Conservation (phyloP, 2,888 invertebrate genomes). For the Drepanosiphum platanoidis region DNA sequence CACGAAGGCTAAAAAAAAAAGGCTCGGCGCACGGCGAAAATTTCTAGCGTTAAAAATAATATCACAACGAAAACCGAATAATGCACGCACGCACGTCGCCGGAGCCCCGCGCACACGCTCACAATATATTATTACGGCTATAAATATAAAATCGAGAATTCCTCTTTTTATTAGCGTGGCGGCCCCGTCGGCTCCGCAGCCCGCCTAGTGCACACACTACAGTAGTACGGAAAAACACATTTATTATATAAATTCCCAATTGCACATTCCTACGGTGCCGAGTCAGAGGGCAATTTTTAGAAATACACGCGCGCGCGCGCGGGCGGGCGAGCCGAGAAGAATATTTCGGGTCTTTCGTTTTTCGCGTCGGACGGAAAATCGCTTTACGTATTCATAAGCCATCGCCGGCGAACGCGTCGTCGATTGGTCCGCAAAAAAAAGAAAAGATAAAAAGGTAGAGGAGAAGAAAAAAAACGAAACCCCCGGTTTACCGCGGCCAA, state of each 20-base stretch:
- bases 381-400: conserved; percentile 17
- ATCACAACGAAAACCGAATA: conserved; percentile 11
- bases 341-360: conserved; percentile 5
- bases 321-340: not conserved
- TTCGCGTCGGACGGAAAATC: not conserved
- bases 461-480: conserved; percentile 8
- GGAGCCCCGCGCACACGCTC: not conserved
- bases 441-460: not conserved
- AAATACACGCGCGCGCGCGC: not conserved
- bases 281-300: conserved; percentile 53
- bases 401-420: not conserved
- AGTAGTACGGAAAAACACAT: not conserved
- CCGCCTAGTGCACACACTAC: not conserved
- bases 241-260: conserved; percentile 38
- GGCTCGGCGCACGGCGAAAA: not conserved
- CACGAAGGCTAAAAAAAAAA: conserved; percentile 1
- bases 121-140: conserved; percentile 29
- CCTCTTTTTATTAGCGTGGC: conserved; percentile 36
- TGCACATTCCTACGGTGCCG: conserved; percentile 33
- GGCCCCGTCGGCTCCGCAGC: conserved; percentile 21
- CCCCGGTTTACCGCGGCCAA: conserved; percentile 25
- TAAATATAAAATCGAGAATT: conserved; percentile 58
- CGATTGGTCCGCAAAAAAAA: not conserved
- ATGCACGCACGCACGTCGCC: no score
- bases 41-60: conserved; percentile 46